Conservation (phyloP, 2,888 invertebrate genomes). For the Ganaspis brasiliensis region DNA sequence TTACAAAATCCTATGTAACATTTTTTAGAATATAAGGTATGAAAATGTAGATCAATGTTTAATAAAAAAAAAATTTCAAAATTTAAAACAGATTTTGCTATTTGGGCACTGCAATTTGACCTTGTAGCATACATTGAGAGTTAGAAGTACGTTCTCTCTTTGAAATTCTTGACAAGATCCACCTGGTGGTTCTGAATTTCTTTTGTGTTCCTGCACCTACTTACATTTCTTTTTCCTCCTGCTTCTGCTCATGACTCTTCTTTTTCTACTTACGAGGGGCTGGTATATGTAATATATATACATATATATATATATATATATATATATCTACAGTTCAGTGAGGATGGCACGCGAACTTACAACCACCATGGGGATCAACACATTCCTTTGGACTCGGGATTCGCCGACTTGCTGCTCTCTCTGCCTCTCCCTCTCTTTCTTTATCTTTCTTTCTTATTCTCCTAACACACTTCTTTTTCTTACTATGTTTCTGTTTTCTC, state of each 20-base stretch:
- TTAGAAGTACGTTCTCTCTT: slow-evolving; percentile 56
- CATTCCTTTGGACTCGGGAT: slow-evolving; percentile 66
- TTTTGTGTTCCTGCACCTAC: slow-evolving; percentile 54
- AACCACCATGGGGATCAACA: slow-evolving; percentile 63
- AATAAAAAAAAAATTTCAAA: too few species aligned
- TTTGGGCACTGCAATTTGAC: slow-evolving; percentile 55
- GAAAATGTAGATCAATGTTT: too few species aligned
- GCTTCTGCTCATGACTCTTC: slow-evolving; percentile 39
- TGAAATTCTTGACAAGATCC: slow-evolving; percentile 46
- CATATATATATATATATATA: too few species aligned
- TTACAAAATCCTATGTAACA: too few species aligned
- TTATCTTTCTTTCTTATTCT: slow-evolving; percentile 51
- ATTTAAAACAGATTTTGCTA: background rate
- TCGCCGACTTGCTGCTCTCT: slow-evolving; percentile 62
- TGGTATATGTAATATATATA: too few species aligned
- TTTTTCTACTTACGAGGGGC: slow-evolving; percentile 44
- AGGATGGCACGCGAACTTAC: slow-evolving; percentile 65
- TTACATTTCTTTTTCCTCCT: slow-evolving; percentile 42
- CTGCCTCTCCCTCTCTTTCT: slow-evolving; percentile 33
- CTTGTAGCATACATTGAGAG: slow-evolving; percentile 69
- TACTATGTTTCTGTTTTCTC: slow-evolving; percentile 41
- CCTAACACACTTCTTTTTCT: slow-evolving; percentile 48
- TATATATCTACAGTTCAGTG: slow-evolving; percentile 57
- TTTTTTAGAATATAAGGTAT: too few species aligned
- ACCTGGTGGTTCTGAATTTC: slow-evolving; percentile 55